Evolutionary conservation across 2,797 vertebrate genomes (phyloP), one percentile per base, ranked within the genome.

Genomic region (Acestrorhynchus altus): DNA sequence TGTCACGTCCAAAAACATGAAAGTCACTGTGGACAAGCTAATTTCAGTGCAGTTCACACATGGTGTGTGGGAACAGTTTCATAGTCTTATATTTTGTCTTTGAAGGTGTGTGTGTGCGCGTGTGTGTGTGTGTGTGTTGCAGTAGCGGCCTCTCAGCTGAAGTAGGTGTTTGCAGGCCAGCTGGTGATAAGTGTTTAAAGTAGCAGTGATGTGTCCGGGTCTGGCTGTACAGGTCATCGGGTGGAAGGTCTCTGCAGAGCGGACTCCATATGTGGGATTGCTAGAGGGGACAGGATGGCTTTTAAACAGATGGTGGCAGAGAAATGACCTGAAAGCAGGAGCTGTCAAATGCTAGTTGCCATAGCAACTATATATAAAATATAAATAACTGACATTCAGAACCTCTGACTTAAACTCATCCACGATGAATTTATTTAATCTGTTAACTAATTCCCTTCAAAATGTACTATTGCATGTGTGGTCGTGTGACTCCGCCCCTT

Each of bases 121-220:
- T 9, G 9, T 74, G 49, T 24, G 69, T 11, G 22, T 26, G 15
- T 1, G 60, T 70, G 39, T 67, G 46, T 12, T 77, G 46, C 70
- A 64, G 28, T 69, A 40, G 8, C 31, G 64, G 15, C 42, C 44
- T 46, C 18, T 69, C 51, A 69, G 57, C 20, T 76, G 44, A 68
- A 68, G 61, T 46, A 54, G 52, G 67, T 64, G 26, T 68, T 74
- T 76, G 57, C 67, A 77, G 54, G 63, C 49, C 54, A 11, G 59
- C 24, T 4, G 12, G 13, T 63, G 64, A 40, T 40, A 4, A 35
- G 59, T 1, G 51, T 73, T 42, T 65, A 26, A 24, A 42, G 63
- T 44, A 0, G 15, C 13, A 18, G 26, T 35, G 26, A 16, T 35
- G 24, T 44, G 46, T 52, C 4, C 40, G 42, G 66, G 51, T n/a